These are phyloP conservation scores for Rhynchotus rufescens DNA, from an alignment of 2,797 vertebrate species.

Conservation along the genomic window DNA sequence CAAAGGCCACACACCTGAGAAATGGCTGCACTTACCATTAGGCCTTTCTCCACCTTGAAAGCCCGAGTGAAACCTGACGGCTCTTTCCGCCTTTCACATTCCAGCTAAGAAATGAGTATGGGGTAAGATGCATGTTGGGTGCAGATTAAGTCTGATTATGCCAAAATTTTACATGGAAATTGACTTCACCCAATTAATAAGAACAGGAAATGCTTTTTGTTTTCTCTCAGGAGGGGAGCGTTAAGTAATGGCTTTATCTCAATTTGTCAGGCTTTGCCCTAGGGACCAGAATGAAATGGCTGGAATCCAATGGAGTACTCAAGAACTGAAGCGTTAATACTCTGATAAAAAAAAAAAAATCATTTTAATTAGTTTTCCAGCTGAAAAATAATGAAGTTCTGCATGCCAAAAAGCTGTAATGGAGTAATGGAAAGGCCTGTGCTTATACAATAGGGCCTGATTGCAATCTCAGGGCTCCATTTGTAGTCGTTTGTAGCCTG, in stretches of 20 bases:
- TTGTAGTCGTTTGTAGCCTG: constrained; percentile 63
- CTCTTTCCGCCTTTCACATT: background rate
- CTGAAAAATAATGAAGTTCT: constrained; percentile 78
- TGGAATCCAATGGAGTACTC: constrained; percentile 71
- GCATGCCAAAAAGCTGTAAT: constrained; percentile 75
- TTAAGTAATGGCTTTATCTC: constrained; percentile 90
- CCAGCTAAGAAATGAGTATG: background rate
- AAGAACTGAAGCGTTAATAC: constrained; percentile 78
- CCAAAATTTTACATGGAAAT: constrained; percentile 74
- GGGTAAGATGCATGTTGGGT: constrained; percentile 1
- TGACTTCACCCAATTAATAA: constrained; percentile 82
- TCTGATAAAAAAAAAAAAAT: constrained; percentile 73
- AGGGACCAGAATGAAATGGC: constrained; percentile 78
- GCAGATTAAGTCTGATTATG: constrained; percentile 17
- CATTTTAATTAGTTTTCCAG: constrained; percentile 85
- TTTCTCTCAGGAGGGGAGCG: constrained; percentile 86
- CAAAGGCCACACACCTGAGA: background rate
- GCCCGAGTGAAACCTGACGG: background rate
- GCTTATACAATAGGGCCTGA: constrained; percentile 80
- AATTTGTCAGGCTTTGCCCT: constrained; percentile 85
- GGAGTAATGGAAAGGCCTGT: constrained; percentile 77
- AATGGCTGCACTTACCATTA: background rate
- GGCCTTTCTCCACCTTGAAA: background rate
- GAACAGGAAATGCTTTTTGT: constrained; percentile 87
- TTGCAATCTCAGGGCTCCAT: constrained; percentile 77